Evolutionary conservation across 2,797 vertebrate genomes (phyloP).

Genomic region (Apogon hyalosoma): DNA sequence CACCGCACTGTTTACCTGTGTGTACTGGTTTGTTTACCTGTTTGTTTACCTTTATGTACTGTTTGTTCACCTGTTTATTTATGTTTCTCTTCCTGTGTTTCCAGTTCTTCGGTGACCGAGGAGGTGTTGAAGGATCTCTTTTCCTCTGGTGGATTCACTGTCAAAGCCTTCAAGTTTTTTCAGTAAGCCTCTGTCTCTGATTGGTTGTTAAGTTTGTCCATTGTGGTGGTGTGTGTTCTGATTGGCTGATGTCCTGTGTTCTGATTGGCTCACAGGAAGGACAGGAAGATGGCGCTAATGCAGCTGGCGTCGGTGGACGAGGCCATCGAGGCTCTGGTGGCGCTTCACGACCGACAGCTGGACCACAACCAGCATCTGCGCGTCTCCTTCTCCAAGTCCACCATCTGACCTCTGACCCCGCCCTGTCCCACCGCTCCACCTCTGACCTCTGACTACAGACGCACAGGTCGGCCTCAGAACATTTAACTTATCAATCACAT

Average conservation of each 20-base stretch:
- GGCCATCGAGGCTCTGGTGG: slow-evolving; percentile 91
- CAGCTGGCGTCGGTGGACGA: slow-evolving; percentile 92
- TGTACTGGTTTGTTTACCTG: too few species aligned
- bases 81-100: too few species aligned
- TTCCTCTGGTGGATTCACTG: slow-evolving; percentile 85
- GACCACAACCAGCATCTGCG: slow-evolving; percentile 91
- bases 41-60: too few species aligned
- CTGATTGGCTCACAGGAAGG: slow-evolving; percentile 81
- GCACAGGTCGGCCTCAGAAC: too few species aligned
- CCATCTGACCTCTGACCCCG: slow-evolving; percentile 69
- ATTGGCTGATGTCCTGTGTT: slow-evolving; percentile 34
- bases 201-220: not conserved
- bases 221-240: slow-evolving; percentile 32
- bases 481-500: too few species aligned
- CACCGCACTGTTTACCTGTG: too few species aligned
- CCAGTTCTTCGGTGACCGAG: slow-evolving; percentile 86
- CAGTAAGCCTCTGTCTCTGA: slow-evolving; percentile 84
- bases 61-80: too few species aligned
- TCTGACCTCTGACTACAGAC: too few species aligned
- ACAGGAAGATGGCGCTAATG: slow-evolving; percentile 93
- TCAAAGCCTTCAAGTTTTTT: slow-evolving; percentile 93
- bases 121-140: slow-evolving; percentile 91
- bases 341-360: slow-evolving; percentile 91
- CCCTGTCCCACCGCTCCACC: too few species aligned
- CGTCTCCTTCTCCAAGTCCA: slow-evolving; percentile 93